phyloP scores from a whole-genome alignment of 35 echinoderm and acorn worm species.

The Lytechinus pictus region DNA sequence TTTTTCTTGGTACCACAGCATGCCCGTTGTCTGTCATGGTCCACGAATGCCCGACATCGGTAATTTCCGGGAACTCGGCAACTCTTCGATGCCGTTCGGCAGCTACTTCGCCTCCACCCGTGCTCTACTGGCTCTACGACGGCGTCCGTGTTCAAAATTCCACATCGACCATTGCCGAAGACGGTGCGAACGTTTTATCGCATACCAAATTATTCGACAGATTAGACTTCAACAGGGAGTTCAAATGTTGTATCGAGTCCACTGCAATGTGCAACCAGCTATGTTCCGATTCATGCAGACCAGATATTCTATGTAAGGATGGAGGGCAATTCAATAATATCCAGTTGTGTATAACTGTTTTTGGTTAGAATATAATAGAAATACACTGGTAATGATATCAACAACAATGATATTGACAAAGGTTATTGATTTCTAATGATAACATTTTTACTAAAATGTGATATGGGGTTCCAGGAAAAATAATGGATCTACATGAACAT shows the following conservation, averaged over 20 bases:
- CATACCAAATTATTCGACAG: background rate
- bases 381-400: background rate
- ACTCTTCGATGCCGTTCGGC: conserved; percentile 49
- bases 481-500: too few species aligned
- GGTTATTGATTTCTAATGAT: too few species aligned
- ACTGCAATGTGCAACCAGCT: conserved; percentile 33
- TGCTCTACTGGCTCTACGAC: conserved; percentile 24
- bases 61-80: conserved; percentile 8
- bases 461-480: too few species aligned
- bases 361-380: background rate
- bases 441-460: too few species aligned
- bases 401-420: too few species aligned
- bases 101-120: conserved; percentile 31
- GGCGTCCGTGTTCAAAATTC: background rate
- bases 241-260: conserved; percentile 30
- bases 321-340: background rate
- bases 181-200: background rate
- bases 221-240: background rate
- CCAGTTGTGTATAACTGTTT: too few species aligned
- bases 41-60: conserved; percentile 36
- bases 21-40: conserved; percentile 30
- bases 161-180: background rate
- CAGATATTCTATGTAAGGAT: conserved; percentile 31
- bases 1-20: background rate
- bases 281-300: background rate